Percentiles rank a stretch among this genome's conserved stretches.
Conservation (phyloP, 1,140 invertebrate genomes). For the Heliconius nattereri region DNA sequence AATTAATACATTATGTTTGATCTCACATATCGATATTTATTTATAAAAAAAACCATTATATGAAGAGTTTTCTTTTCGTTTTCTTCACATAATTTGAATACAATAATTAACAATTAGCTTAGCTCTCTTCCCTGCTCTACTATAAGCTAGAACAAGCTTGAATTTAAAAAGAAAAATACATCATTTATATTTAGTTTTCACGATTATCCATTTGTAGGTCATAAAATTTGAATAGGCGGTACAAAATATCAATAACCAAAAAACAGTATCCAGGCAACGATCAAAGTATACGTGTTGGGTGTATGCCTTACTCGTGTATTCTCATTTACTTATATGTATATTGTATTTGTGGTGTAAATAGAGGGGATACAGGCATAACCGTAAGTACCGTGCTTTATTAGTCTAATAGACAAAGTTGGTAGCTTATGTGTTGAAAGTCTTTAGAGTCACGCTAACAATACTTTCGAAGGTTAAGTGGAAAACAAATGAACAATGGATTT, state of each 20-base stretch:
- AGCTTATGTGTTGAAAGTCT: not conserved
- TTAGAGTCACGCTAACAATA: not conserved
- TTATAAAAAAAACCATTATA: no score
- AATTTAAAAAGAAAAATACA: not conserved
- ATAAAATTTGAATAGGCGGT: not conserved
- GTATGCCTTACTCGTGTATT: slow-evolving; percentile 24
- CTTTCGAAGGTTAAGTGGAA: not conserved
- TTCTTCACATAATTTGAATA: no score
- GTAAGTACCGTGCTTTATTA: slow-evolving; percentile 36
- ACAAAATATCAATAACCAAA: slow-evolving; percentile 31
- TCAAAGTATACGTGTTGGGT: slow-evolving; percentile 28
- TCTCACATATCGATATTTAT: no score
- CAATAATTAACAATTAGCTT: no score
- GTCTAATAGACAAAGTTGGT: not conserved
- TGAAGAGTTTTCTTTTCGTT: no score
- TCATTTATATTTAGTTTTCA: not conserved
- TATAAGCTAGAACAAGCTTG: no score
- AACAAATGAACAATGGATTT: not conserved
- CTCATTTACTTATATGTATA: slow-evolving; percentile 34
- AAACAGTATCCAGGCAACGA: slow-evolving; percentile 40
- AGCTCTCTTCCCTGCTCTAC: no score
- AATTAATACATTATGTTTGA: no score
- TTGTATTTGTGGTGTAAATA: slow-evolving; percentile 34
- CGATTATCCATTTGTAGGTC: not conserved
- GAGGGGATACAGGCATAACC: slow-evolving; percentile 31